Percentiles rank a stretch among this genome's conserved stretches.
These are phyloP conservation scores for Gymnoscopelus microlampas DNA, from an alignment of 2,797 vertebrate species.

Conservation along the genomic window DNA sequence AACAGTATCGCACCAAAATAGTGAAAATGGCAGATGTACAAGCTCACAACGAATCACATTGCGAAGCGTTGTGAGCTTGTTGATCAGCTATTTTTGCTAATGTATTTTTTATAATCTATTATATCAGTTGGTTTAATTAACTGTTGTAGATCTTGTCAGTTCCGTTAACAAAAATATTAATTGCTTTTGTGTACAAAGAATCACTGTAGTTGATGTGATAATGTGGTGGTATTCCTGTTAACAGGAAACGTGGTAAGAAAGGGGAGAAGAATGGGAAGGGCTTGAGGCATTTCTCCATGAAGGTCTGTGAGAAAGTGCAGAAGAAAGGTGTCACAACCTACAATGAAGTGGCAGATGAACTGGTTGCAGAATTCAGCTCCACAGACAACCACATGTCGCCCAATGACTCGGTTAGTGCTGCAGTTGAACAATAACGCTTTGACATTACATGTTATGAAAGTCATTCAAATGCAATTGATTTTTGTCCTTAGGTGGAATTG, in stretches of 20 bases:
- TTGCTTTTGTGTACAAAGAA: too few relatives aligned
- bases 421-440: neutral
- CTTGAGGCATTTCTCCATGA: conserved; percentile 98
- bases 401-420: conserved; percentile 90
- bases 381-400: conserved; percentile 96
- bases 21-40: too few relatives aligned
- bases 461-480: neutral
- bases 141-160: too few relatives aligned
- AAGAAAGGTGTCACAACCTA: conserved; percentile 98
- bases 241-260: conserved; percentile 93
- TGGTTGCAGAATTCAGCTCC: conserved; percentile 98
- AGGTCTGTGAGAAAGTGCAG: conserved; percentile 99
- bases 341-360: conserved; percentile 97
- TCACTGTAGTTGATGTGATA: conserved; percentile 8
- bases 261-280: conserved; percentile 99
- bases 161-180: neutral
- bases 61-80: too few relatives aligned
- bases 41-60: too few relatives aligned
- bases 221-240: conserved; percentile 11
- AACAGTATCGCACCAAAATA: too few relatives aligned
- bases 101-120: too few relatives aligned
- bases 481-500: neutral
- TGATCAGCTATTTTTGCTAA: too few relatives aligned
- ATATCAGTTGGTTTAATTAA: too few relatives aligned
- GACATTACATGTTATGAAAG: neutral